Evolutionary conservation across 2,888 invertebrate genomes (phyloP).

Genomic region (Limnephilus marmoratus): DNA sequence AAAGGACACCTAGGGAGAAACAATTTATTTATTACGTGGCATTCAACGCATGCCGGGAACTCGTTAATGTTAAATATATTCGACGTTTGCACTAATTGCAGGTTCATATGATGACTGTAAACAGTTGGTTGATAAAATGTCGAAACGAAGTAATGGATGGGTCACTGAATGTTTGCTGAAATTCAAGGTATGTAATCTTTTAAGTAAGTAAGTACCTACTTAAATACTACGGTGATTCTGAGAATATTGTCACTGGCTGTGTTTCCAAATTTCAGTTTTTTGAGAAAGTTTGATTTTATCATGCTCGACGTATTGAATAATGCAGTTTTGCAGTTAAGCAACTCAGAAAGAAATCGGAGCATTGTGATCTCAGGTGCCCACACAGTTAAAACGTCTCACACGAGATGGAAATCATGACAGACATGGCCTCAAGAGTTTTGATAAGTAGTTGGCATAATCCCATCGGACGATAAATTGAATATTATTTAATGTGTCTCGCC

Average conservation of each 20-base stretch:
- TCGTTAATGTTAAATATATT: no score
- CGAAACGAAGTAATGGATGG: no score
- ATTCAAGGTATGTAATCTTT: not conserved
- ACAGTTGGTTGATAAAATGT: no score
- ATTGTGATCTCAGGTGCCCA: not conserved
- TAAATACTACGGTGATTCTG: not conserved
- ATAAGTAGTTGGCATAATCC: not conserved
- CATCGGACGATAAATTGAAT: not conserved
- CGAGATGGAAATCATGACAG: constrained; percentile 13
- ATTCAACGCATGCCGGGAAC: no score
- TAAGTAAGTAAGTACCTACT: no score
- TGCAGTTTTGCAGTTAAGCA: not conserved
- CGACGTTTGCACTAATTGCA: no score
- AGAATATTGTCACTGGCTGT: not conserved
- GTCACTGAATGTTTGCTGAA: not conserved
- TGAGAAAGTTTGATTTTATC: not conserved
- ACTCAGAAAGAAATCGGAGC: not conserved
- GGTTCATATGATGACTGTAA: no score
- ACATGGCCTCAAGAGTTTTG: constrained; percentile 4
- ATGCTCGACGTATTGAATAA: not conserved
- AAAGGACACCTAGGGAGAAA: no score
- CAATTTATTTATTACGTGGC: no score
- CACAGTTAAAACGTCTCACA: not conserved
- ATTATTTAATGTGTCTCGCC: not conserved
- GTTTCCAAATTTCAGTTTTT: not conserved